Evolutionary conservation across 1,140 invertebrate genomes (phyloP).

Genomic region (Sycophaga agraensis): DNA sequence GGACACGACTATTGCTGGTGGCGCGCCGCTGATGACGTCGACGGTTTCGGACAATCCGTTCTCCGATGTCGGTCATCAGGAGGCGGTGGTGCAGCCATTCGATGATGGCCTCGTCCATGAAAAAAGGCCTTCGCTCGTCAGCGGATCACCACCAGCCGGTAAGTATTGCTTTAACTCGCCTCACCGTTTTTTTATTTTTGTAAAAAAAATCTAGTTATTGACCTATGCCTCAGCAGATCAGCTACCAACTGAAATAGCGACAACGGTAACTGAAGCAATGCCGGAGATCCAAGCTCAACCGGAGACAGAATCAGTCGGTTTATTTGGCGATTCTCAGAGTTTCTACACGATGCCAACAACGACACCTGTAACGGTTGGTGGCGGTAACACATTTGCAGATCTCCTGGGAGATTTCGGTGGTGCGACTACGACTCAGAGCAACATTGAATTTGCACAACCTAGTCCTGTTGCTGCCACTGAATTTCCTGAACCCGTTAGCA

Average conservation of each 20-base stretch:
- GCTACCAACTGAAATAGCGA: slow-evolving; percentile 14
- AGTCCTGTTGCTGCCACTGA: slow-evolving; percentile 44
- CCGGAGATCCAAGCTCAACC: no score
- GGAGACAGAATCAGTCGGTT: neutral
- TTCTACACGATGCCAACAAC: slow-evolving; percentile 7
- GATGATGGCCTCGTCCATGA: neutral
- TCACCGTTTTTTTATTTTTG: no score
- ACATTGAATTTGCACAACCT: slow-evolving; percentile 22
- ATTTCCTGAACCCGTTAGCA: slow-evolving; percentile 33
- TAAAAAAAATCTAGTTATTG: neutral
- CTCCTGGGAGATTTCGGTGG: slow-evolving; percentile 42
- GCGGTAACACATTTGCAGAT: slow-evolving; percentile 30
- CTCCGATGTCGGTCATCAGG: slow-evolving; percentile 13
- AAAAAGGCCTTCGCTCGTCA: neutral
- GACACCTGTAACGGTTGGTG: neutral
- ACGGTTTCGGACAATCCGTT: slow-evolving; percentile 25
- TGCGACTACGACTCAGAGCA: slow-evolving; percentile 9
- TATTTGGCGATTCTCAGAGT: neutral
- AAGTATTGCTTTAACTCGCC: no score
- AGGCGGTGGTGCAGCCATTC: neutral
- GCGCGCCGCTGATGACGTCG: slow-evolving; percentile 38
- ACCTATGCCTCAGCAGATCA: neutral
- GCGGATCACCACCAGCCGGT: neutral
- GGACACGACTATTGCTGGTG: neutral
- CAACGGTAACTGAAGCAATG: neutral